Evolutionary conservation across 1,140 invertebrate genomes (phyloP).

Genomic region (Drosophila elegans): DNA sequence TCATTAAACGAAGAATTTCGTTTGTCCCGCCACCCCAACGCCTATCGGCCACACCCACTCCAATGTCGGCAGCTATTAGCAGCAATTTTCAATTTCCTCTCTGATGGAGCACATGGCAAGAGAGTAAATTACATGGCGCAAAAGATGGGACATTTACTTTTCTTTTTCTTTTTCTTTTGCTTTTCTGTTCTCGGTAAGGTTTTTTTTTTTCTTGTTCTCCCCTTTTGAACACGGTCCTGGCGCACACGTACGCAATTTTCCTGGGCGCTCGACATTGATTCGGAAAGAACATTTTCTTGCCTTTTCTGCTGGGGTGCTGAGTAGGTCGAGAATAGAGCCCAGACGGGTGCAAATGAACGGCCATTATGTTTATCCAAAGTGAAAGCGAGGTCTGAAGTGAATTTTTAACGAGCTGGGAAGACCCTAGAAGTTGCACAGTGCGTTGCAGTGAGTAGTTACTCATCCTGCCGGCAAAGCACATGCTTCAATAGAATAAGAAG

Average conservation of each 20-base stretch:
- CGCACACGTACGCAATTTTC: constrained; percentile 78
- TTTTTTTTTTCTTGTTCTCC: constrained; percentile 20
- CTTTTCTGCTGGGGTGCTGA: constrained; percentile 38
- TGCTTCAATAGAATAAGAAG: constrained; percentile 82
- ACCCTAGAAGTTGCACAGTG: constrained; percentile 54
- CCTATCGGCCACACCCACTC: constrained; percentile 62
- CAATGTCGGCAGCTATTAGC: constrained; percentile 64
- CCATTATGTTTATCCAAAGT: constrained; percentile 82
- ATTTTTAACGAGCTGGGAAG: constrained; percentile 70
- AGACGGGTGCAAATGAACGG: constrained; percentile 75
- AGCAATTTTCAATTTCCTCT: constrained; percentile 85
- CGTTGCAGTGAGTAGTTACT: constrained; percentile 69
- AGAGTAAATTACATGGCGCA: constrained; percentile 84
- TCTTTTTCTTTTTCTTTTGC: constrained; percentile 24
- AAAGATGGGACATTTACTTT: constrained; percentile 61
- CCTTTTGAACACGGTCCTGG: constrained; percentile 38
- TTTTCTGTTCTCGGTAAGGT: not conserved
- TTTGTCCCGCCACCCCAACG: constrained; percentile 45
- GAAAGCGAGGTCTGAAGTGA: constrained; percentile 77
- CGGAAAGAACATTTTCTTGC: constrained; percentile 75
- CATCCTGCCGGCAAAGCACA: constrained; percentile 72
- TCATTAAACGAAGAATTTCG: constrained; percentile 63
- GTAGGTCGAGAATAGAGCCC: constrained; percentile 28
- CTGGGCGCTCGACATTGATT: constrained; percentile 61
- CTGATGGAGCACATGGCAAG: constrained; percentile 85